Conservation (phyloP, 2,113 vertebrate species). For the Anarhynchus alexandrinus region DNA sequence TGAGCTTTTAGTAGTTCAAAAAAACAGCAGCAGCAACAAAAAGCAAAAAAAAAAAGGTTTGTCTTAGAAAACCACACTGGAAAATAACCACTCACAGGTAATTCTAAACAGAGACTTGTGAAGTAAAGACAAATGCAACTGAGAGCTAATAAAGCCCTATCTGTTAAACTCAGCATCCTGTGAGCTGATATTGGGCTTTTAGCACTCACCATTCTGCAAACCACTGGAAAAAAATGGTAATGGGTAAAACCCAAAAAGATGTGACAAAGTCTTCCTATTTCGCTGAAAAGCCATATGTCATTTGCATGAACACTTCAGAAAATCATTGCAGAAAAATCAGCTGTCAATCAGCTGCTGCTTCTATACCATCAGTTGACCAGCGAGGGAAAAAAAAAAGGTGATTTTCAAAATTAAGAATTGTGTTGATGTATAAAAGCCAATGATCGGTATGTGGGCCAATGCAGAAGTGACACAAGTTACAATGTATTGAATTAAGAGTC, state of each 20-base stretch:
- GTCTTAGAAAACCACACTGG: constrained; percentile 39
- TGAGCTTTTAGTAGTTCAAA: not conserved
- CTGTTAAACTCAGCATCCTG: constrained; percentile 61
- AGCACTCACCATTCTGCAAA: constrained; percentile 24
- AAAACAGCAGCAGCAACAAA: not conserved
- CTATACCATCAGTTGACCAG: not conserved
- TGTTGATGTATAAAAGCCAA: not conserved
- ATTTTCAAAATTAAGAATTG: not conserved
- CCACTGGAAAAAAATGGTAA: constrained; percentile 68
- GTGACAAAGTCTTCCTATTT: constrained; percentile 45
- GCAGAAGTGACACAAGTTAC: not conserved
- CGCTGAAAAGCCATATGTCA: not conserved
- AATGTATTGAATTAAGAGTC: not conserved
- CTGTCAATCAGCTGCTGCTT: constrained; percentile 16
- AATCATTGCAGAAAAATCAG: constrained; percentile 28
- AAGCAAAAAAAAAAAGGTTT: not conserved
- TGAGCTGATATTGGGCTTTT: constrained; percentile 45
- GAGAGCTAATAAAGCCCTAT: constrained; percentile 38
- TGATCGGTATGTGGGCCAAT: accelerated
- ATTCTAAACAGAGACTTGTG: constrained; percentile 34
- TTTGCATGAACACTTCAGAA: not conserved
- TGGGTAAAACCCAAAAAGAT: constrained; percentile 57
- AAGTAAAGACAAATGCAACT: constrained; percentile 26
- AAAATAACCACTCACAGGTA: constrained; percentile 57
- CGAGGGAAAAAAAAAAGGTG: accelerated